A percentile compares a stretch with the other conserved stretches of the same genome.
Evolutionary conservation across 2,113 vertebrate species (phyloP).

Genomic region (Budorcas taxicolor): DNA sequence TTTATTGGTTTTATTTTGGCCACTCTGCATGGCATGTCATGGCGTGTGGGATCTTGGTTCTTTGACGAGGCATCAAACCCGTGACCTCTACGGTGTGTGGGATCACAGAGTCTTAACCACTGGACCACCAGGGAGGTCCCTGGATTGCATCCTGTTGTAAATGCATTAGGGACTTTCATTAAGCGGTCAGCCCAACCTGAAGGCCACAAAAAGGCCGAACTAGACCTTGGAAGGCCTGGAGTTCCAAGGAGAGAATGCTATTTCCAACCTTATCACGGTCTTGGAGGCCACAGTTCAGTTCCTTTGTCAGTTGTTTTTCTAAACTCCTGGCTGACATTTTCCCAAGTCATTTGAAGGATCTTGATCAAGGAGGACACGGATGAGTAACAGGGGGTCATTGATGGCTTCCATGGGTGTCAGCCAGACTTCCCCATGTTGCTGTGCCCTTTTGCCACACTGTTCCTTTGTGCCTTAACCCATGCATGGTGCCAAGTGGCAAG

Average conservation of each 20-base stretch:
- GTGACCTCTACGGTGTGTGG: neutral
- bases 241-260: neutral
- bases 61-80: neutral
- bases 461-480: neutral
- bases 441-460: accelerated
- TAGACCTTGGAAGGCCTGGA: neutral
- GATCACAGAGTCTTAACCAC: neutral
- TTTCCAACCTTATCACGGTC: neutral
- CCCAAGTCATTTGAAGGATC: neutral
- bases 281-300: neutral
- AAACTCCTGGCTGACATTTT: neutral
- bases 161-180: neutral
- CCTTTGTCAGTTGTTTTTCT: neutral
- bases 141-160: neutral
- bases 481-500: neutral
- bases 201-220: accelerated
- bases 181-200: no score
- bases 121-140: neutral
- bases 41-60: neutral
- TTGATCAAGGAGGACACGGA: no score
- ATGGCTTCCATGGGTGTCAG: neutral
- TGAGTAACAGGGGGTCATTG: no score
- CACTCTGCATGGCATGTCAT: neutral
- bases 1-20: neutral
- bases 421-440: neutral